A percentile compares a stretch with the other conserved stretches of the same genome.
Conservation (phyloP, 2,888 invertebrate species). For the Allophyes oxyacanthae region DNA sequence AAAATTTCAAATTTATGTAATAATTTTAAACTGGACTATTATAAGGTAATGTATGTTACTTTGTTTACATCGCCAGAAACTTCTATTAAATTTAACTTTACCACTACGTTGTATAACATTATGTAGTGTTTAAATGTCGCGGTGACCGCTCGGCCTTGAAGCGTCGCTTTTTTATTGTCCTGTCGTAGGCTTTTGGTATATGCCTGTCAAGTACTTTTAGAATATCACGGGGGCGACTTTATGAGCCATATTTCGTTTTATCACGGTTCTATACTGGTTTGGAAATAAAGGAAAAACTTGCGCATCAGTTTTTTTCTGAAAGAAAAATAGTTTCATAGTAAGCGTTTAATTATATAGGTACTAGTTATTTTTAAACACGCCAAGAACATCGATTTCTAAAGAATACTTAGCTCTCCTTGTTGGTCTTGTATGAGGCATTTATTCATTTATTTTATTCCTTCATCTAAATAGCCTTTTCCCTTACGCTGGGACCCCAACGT, state of each 20-base stretch:
- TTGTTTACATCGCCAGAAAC: no score
- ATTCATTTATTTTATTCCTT: no score
- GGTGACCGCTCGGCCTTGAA: slow-evolving; percentile 46
- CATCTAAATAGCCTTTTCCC: no score
- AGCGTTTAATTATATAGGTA: neutral
- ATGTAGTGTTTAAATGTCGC: slow-evolving; percentile 46
- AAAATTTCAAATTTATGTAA: no score
- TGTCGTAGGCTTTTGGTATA: slow-evolving; percentile 36
- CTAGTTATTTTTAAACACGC: no score
- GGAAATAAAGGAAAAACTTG: slow-evolving; percentile 8
- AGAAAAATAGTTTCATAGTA: neutral
- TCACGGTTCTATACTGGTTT: slow-evolving; percentile 9
- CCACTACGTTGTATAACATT: slow-evolving; percentile 7
- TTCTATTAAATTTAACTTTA: no score
- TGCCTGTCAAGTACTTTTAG: slow-evolving; percentile 29
- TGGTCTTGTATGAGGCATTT: no score
- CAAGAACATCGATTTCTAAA: no score
- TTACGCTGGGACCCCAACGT: no score
- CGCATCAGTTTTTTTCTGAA: slow-evolving; percentile 1
- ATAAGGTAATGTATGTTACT: no score
- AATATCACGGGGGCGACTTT: slow-evolving; percentile 37
- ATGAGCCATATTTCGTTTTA: slow-evolving; percentile 34
- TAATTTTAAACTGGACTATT: slow-evolving; percentile 35
- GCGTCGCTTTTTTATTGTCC: slow-evolving; percentile 51
- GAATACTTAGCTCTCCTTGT: no score